A percentile compares a stretch with the other conserved stretches of the same genome.
Evolutionary conservation across 2,113 vertebrate genomes (phyloP).

Genomic region (Ariopsis seemanni): DNA sequence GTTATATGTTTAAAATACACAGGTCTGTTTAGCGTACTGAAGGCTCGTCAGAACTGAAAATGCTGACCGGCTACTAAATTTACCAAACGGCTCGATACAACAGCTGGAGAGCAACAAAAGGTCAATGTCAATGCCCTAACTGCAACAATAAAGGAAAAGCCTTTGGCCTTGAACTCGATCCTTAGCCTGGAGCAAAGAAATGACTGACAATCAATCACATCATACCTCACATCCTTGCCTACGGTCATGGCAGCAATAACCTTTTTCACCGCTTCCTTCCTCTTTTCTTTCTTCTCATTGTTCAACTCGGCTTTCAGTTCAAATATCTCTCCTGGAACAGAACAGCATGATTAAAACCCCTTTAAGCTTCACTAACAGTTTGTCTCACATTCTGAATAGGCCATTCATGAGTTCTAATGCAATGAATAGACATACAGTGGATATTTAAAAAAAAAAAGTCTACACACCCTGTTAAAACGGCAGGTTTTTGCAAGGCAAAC

Average conservation of each 20-base stretch:
- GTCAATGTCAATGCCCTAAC: neutral
- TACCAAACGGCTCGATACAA: neutral
- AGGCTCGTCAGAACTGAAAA: neutral
- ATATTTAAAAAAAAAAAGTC: neutral
- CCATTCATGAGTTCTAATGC: neutral
- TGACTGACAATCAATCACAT: neutral
- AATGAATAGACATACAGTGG: neutral
- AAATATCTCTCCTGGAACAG: constrained; percentile 90
- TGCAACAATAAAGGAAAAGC: constrained; percentile 6
- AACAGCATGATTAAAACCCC: neutral
- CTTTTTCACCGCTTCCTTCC: constrained; percentile 97
- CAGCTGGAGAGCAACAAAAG: neutral
- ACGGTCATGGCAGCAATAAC: constrained; percentile 98
- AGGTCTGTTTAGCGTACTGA: neutral
- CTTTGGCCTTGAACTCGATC: neutral
- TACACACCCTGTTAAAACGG: neutral
- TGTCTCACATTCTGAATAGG: neutral
- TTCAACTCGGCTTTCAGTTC: constrained; percentile 97
- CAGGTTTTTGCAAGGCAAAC: neutral
- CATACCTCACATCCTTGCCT: constrained; percentile 96
- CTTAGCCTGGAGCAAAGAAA: neutral
- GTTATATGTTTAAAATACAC: neutral
- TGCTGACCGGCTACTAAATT: no score
- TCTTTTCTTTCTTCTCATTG: constrained; percentile 98
- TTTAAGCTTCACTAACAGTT: neutral